Base-by-base conservation (phyloP, 2,888 invertebrate species). In the Rhyacophila evoluta region DNA sequence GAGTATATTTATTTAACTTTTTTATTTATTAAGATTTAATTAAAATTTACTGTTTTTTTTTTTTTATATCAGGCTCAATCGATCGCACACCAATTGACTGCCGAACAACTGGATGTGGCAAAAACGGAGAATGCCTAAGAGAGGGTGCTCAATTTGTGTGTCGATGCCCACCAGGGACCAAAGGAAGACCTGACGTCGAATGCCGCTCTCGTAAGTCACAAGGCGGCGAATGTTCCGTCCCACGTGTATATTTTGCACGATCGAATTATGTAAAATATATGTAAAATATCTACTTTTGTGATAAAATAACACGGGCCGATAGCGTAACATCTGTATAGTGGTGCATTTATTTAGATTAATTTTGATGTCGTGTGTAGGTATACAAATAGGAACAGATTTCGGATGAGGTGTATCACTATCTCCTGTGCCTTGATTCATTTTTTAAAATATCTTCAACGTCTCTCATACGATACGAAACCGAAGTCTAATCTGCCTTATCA, bases 81-180 rank as follows among this genome's bases (percentile, higher is more conserved):
- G 91, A 92, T 85, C 88, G 89, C 79, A 91, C 90, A 83, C 88
- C 91, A 38, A 91, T 93, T 70, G 96, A 97, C 85, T 97, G 97
- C 87, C 92, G 96, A 84, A 94, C 94, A 1, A 92, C 92, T 80
- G 96, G 96, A 82, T 97, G 97, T 88, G 94, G 95, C 83, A 92
- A 93, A 84, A 95, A 95, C 82, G 95, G 95, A n/a, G 94, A 95
- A 86, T 97, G 96, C 88, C 93, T 96, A 83, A 92, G 95, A 83
- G 94, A 95, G 87, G 94, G 95, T 82, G 94, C 94, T 81, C 93
- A 94, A 85, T 97, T 95, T 89, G 93, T 95, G 38, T 96, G 95
- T 88, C 91, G 93, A 85, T 95, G 95, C 87, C 92, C 93, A 83
- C 93, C 93, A 75, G 95, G 95, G 83, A 94, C 93, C 74, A 92